Conservation (phyloP, 2,113 vertebrate genomes). For the Prionailurus bengalensis region DNA sequence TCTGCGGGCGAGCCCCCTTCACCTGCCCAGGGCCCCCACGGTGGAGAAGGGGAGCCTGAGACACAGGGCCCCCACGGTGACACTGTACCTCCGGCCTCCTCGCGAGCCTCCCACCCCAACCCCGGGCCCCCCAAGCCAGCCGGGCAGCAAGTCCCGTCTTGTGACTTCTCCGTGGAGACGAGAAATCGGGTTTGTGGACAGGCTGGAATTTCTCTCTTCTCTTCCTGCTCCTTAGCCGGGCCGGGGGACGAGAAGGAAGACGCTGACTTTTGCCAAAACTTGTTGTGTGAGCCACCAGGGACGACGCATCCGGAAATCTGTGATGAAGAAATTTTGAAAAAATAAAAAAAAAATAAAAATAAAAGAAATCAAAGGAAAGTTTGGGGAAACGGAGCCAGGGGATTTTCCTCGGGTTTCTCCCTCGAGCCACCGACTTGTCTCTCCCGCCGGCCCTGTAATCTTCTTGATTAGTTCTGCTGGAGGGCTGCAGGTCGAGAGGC, state of each 20-base stretch:
- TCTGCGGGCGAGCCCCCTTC: not conserved
- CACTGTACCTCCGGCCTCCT: not conserved
- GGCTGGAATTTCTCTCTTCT: not conserved
- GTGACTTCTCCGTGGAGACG: not conserved
- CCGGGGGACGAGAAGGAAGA: not conserved
- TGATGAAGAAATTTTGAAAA: not conserved
- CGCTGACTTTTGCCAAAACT: conserved; percentile 55
- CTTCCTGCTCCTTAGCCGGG: not conserved
- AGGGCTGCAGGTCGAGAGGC: fast-evolving
- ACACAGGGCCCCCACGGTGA: not conserved
- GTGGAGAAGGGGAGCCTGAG: not conserved
- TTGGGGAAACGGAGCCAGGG: not conserved
- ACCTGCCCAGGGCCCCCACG: not conserved
- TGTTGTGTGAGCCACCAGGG: not conserved
- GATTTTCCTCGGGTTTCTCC: not conserved
- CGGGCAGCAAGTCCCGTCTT: conserved; percentile 1
- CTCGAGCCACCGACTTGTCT: fast-evolving
- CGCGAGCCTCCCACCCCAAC: not conserved
- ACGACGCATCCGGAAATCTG: not conserved
- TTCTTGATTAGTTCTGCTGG: not conserved
- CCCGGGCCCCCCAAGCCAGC: not conserved
- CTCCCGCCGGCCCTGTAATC: fast-evolving
- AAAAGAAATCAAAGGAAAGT: not conserved
- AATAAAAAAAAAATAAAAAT: not conserved
- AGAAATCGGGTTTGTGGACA: not conserved